A percentile compares a stretch with the other conserved stretches of the same genome.
These are phyloP conservation scores for Mythimna loreyi DNA, from an alignment of 2,888 invertebrate species.

Conservation along the genomic window DNA sequence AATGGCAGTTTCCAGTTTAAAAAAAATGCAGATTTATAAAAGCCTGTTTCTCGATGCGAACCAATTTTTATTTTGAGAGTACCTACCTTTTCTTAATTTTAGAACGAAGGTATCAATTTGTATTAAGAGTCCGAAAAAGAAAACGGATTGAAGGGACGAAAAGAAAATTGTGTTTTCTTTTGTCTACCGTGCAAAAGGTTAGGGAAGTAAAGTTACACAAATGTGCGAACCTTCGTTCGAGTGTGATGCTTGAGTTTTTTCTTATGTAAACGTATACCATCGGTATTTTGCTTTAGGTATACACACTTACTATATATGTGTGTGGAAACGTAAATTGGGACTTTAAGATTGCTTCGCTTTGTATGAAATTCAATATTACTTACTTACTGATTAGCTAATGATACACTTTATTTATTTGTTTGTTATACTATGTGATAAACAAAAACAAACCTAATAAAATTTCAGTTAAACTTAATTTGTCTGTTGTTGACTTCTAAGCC, in stretches of 20 bases:
- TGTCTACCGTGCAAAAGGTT: slow-evolving; percentile 25
- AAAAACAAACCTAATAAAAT: not conserved
- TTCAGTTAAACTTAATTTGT: not conserved
- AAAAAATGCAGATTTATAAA: not conserved
- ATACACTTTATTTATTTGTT: not conserved
- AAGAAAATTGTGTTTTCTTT: slow-evolving; percentile 40
- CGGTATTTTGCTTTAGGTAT: not conserved
- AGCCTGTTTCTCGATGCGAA: slow-evolving; percentile 18
- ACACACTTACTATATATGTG: not conserved
- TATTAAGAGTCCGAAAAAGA: slow-evolving; percentile 20
- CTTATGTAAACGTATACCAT: not conserved
- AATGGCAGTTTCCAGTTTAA: not conserved
- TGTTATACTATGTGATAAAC: not conserved
- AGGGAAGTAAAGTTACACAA: slow-evolving; percentile 15
- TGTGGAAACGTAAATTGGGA: not conserved
- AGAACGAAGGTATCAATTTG: slow-evolving; percentile 33
- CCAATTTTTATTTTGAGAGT: slow-evolving; percentile 17
- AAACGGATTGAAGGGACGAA: slow-evolving; percentile 17
- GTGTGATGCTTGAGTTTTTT: slow-evolving; percentile 23
- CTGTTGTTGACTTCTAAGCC: not conserved
- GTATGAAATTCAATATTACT: not conserved
- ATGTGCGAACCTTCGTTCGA: slow-evolving; percentile 13
- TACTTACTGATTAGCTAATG: not conserved
- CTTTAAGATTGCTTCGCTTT: not conserved
- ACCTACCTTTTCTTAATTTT: slow-evolving; percentile 9